These are phyloP conservation scores for Drosophila watanabei DNA, from an alignment of 1,140 invertebrate genomes.

Conservation along the genomic window DNA sequence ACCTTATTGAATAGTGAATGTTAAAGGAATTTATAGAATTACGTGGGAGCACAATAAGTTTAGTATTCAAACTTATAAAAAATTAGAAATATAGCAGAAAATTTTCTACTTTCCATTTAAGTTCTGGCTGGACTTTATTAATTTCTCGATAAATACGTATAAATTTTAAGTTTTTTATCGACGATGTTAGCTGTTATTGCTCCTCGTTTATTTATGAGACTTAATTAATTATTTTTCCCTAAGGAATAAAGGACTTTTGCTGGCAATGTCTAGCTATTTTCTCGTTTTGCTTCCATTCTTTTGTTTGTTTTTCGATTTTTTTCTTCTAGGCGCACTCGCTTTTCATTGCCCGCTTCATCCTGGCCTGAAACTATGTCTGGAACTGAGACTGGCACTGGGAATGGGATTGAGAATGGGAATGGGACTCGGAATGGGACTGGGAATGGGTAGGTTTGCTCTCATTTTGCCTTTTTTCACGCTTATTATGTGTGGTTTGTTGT, in stretches of 20 bases:
- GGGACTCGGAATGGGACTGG: constrained; percentile 14
- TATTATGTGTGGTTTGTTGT: constrained; percentile 72
- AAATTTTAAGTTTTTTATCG: background rate
- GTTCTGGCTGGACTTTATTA: no score
- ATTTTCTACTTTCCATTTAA: background rate
- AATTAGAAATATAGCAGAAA: background rate
- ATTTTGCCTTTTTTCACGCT: constrained; percentile 79
- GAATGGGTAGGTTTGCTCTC: constrained; percentile 66
- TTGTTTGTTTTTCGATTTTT: constrained; percentile 22
- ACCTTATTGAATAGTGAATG: background rate
- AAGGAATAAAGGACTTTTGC: background rate
- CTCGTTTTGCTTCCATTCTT: constrained; percentile 20
- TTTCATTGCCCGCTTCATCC: constrained; percentile 48
- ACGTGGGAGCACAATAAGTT: no score
- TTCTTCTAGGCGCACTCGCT: constrained; percentile 53
- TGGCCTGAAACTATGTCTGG: constrained; percentile 31
- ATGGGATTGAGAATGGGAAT: constrained; percentile 4
- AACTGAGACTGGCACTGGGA: constrained; percentile 4
- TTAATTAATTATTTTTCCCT: constrained; percentile 5
- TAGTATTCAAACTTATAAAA: background rate
- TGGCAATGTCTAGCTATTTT: background rate
- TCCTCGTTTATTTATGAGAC: background rate
- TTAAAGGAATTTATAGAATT: background rate
- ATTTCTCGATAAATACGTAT: background rate
- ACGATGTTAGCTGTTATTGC: background rate